phyloP scores from a whole-genome alignment of 2,888 invertebrate genomes.

The Drosophila aldrichi region DNA sequence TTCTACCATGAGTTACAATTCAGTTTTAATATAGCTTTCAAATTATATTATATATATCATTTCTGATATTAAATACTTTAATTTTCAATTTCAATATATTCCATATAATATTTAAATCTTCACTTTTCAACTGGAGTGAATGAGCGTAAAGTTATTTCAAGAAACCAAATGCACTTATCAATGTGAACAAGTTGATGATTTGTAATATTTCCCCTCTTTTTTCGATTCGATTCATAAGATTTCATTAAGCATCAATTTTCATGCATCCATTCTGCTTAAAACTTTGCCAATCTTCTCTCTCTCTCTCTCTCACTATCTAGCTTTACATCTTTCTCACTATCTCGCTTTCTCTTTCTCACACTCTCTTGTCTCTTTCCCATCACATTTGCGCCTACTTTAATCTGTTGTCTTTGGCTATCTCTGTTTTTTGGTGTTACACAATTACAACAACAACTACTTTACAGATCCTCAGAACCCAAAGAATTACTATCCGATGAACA shows the following conservation, averaged over 20 bases:
- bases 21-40: too few species aligned
- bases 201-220: background rate
- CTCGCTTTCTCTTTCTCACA: background rate
- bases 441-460: conserved; percentile 60
- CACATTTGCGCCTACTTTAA: conserved; percentile 11
- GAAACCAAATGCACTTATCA: conserved; percentile 2
- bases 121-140: background rate
- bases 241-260: conserved; percentile 9
- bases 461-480: conserved; percentile 84
- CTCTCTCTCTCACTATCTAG: background rate
- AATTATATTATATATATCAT: too few species aligned
- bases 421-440: conserved; percentile 24
- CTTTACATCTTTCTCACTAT: background rate
- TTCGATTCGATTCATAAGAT: conserved; percentile 2
- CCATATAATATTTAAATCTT: background rate
- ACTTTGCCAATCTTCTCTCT: conserved; percentile 10
- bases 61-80: too few species aligned
- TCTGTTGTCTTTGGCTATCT: conserved; percentile 27
- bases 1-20: too few species aligned
- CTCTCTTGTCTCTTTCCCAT: background rate
- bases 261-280: conserved; percentile 4
- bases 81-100: background rate
- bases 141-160: conserved; percentile 29
- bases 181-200: conserved; percentile 39
- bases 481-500: conserved; percentile 85